Percentiles rank a stretch among this genome's conserved stretches.
These are phyloP conservation scores for Leptobrachium ailaonicum DNA, from an alignment of 2,113 vertebrate species.

Conservation along the genomic window DNA sequence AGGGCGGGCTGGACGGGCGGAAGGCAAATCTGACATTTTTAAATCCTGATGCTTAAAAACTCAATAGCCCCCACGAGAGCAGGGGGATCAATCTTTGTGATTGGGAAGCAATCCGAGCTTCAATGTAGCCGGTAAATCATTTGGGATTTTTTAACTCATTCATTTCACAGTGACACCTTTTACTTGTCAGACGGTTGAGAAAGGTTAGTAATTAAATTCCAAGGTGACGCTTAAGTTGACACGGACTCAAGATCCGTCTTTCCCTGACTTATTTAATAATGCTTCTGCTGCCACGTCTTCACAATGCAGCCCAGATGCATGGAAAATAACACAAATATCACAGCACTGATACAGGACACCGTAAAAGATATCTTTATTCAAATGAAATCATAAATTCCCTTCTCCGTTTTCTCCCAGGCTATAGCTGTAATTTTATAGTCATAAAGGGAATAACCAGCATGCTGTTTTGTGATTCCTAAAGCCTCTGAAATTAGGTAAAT, in stretches of 20 bases:
- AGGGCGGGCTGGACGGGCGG: slow-evolving; percentile 7
- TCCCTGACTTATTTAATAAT: slow-evolving; percentile 25
- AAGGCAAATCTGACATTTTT: slow-evolving; percentile 58
- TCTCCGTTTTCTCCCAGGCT: neutral
- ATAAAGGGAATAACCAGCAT: no score
- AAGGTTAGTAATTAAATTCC: slow-evolving; percentile 41
- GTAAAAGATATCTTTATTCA: neutral
- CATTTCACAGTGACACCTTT: slow-evolving; percentile 39
- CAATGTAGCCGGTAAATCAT: slow-evolving; percentile 44
- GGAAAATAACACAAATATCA: neutral
- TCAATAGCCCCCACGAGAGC: slow-evolving; percentile 52
- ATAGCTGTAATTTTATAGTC: no score
- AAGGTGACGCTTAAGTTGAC: slow-evolving; percentile 35
- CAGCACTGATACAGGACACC: neutral
- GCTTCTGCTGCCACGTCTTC: slow-evolving; percentile 12
- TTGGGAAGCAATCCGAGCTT: slow-evolving; percentile 47
- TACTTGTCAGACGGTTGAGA: slow-evolving; percentile 41
- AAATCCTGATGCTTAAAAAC: slow-evolving; percentile 54
- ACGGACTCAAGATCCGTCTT: slow-evolving; percentile 28
- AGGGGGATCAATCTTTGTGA: slow-evolving; percentile 48
- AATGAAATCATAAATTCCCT: neutral
- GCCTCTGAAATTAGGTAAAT: no score
- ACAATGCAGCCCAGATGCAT: slow-evolving; percentile 6
- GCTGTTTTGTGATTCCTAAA: no score
- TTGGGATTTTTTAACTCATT: slow-evolving; percentile 48